These are phyloP conservation scores for Zapornia atra DNA, from an alignment of 2,113 vertebrate species.

Conservation along the genomic window DNA sequence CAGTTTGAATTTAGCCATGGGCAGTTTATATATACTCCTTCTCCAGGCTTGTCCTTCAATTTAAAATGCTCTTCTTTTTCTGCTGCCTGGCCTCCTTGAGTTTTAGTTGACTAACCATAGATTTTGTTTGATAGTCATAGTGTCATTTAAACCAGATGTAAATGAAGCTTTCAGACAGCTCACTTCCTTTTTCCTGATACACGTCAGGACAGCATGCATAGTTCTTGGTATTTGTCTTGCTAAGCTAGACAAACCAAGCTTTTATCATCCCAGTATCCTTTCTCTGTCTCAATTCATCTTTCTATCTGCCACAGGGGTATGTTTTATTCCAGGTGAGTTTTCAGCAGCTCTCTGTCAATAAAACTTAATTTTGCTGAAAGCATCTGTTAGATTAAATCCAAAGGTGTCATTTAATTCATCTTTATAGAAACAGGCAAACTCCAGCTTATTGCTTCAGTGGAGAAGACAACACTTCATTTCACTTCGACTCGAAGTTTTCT, in stretches of 20 bases:
- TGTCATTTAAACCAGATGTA: background rate
- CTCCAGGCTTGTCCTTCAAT: background rate
- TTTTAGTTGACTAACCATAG: background rate
- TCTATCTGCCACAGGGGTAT: background rate
- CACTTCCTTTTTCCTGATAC: background rate
- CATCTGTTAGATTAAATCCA: background rate
- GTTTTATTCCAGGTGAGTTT: background rate
- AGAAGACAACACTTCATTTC: background rate
- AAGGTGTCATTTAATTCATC: background rate
- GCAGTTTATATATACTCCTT: background rate
- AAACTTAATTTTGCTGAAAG: background rate
- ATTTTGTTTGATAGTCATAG: background rate
- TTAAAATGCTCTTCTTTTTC: background rate
- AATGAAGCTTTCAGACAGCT: background rate
- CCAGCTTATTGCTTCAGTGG: background rate
- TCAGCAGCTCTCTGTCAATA: background rate
- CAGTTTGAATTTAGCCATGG: background rate
- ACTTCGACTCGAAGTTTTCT: background rate
- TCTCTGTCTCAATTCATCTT: background rate
- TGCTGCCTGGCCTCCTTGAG: background rate
- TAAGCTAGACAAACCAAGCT: background rate
- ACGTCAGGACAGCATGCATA: background rate
- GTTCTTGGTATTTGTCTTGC: background rate
- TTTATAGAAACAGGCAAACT: background rate
- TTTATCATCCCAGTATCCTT: background rate